These are phyloP conservation scores for Adelosebastes latens DNA, from an alignment of 2,797 vertebrate genomes.

Conservation along the genomic window DNA sequence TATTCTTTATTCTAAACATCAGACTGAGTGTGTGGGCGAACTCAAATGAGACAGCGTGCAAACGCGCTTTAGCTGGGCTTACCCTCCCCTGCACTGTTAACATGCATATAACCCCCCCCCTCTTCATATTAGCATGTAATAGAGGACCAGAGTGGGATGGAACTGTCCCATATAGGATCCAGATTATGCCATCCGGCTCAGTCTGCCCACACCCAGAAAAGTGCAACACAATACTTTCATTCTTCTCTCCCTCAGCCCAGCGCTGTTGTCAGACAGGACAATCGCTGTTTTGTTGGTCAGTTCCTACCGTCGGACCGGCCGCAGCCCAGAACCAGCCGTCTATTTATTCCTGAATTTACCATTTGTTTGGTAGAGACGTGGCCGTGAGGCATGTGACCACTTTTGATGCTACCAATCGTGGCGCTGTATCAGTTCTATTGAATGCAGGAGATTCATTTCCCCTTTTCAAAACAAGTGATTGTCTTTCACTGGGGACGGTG, in stretches of 20 bases:
- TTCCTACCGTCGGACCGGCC: slow-evolving; percentile 60
- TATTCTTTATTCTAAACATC: background rate
- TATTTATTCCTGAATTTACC: slow-evolving; percentile 78
- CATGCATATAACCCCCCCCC: slow-evolving; percentile 1
- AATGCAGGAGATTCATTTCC: slow-evolving; percentile 10
- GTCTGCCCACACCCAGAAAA: slow-evolving; percentile 72
- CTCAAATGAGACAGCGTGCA: background rate
- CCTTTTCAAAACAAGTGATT: background rate
- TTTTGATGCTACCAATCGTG: slow-evolving; percentile 23
- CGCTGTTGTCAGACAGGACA: slow-evolving; percentile 76
- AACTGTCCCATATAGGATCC: slow-evolving; percentile 76
- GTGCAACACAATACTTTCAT: slow-evolving; percentile 79
- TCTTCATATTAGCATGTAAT: slow-evolving; percentile 21
- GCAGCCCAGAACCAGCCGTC: slow-evolving; percentile 68
- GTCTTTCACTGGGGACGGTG: background rate
- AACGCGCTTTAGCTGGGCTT: background rate
- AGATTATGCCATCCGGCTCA: slow-evolving; percentile 71
- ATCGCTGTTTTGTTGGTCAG: slow-evolving; percentile 76
- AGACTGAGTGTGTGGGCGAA: background rate
- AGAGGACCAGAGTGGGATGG: slow-evolving; percentile 45
- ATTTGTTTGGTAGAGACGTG: slow-evolving; percentile 69
- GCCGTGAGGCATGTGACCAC: slow-evolving; percentile 46
- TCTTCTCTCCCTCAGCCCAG: slow-evolving; percentile 65
- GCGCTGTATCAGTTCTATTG: slow-evolving; percentile 16
- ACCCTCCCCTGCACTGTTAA: slow-evolving; percentile 8